phyloP scores from a whole-genome alignment of 2,888 invertebrate genomes.

The Isoperla grammatica region DNA sequence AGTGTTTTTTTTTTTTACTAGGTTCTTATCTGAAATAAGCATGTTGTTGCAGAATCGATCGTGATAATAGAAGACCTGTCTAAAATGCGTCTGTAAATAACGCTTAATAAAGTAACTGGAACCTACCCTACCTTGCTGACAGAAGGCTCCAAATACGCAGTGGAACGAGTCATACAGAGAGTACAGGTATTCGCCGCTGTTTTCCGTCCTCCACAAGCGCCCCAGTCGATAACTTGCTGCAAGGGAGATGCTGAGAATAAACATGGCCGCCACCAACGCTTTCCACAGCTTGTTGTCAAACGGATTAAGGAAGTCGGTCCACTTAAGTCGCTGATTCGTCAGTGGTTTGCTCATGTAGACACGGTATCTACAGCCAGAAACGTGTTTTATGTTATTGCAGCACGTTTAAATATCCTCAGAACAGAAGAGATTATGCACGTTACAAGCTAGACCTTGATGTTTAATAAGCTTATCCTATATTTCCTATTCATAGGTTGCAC shows the following conservation, averaged over 20 bases:
- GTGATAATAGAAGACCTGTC: too few species aligned
- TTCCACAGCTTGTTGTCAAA: constrained; percentile 22
- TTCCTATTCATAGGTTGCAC: too few species aligned
- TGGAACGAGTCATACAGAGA: constrained; percentile 20
- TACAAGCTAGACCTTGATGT: too few species aligned
- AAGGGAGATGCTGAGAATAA: constrained; percentile 14
- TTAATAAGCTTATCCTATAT: too few species aligned
- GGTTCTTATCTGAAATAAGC: too few species aligned
- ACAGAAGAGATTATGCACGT: too few species aligned
- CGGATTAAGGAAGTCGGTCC: constrained; percentile 24
- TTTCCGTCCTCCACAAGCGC: constrained; percentile 14
- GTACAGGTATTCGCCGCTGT: constrained; percentile 16
- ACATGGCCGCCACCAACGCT: constrained; percentile 11
- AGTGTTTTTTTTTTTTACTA: too few species aligned
- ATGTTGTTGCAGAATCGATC: too few species aligned
- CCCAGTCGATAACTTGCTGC: constrained; percentile 18
- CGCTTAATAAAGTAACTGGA: too few species aligned
- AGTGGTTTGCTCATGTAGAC: constrained; percentile 16
- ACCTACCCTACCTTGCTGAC: constrained; percentile 37
- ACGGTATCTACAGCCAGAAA: constrained; percentile 24
- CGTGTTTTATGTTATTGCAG: constrained; percentile 31
- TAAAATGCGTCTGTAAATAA: too few species aligned
- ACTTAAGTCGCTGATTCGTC: not conserved
- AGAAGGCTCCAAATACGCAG: constrained; percentile 34
- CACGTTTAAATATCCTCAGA: too few species aligned